phyloP scores from a whole-genome alignment of 2,797 vertebrate genomes.

The Remorina albescens region DNA sequence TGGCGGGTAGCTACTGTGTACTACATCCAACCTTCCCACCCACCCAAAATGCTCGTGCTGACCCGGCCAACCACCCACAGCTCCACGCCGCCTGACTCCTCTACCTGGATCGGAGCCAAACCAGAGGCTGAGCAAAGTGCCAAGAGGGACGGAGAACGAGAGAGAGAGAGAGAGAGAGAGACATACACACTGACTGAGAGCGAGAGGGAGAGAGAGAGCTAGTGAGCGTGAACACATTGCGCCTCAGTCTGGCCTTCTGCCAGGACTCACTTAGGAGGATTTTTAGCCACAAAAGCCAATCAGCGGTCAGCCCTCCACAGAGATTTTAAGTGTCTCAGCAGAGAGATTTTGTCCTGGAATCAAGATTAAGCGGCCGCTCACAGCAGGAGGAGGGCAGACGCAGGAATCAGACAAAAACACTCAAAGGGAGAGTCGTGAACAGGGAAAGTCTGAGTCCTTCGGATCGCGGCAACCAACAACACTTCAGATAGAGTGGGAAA shows the following conservation, averaged over 20 bases:
- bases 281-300: constrained; percentile 80
- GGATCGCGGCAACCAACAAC: too few species aligned
- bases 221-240: constrained; percentile 62
- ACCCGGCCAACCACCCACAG: constrained; percentile 77
- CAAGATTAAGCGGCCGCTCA: constrained; percentile 64
- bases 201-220: constrained; percentile 42
- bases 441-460: constrained; percentile 5
- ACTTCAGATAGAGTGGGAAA: too few species aligned
- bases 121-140: constrained; percentile 67
- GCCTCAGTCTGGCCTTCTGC: constrained; percentile 74
- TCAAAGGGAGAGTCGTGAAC: constrained; percentile 23
- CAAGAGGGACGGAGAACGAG: constrained; percentile 61
- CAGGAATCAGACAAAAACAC: constrained; percentile 50
- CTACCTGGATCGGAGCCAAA: constrained; percentile 81
- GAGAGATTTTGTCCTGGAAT: constrained; percentile 45
- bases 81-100: constrained; percentile 66
- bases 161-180: constrained; percentile 20
- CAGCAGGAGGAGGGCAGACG: constrained; percentile 51
- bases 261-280: constrained; percentile 81
- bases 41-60: constrained; percentile 71
- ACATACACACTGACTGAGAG: constrained; percentile 58
- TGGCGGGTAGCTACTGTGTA: constrained; percentile 72
- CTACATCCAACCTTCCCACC: constrained; percentile 74
- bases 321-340: constrained; percentile 69
- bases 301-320: constrained; percentile 59